A percentile compares a stretch with the other conserved stretches of the same genome.
These are phyloP conservation scores for Ctenomys sociabilis DNA, from an alignment of 2,113 vertebrate species.

Conservation along the genomic window DNA sequence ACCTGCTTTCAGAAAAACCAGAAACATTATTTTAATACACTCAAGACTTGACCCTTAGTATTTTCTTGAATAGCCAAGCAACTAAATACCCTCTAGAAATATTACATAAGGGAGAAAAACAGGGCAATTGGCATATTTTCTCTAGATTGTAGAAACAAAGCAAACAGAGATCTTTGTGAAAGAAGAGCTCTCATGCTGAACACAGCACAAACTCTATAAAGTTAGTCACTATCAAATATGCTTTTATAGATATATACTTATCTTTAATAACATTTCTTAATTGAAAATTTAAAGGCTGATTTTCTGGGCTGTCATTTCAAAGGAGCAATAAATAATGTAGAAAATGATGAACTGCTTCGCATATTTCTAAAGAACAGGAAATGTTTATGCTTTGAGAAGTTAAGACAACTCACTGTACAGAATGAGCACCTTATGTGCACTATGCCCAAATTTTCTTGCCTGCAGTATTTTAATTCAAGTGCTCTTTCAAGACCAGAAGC, in stretches of 20 bases:
- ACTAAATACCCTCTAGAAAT: too few species aligned
- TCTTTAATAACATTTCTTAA: background rate
- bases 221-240: constrained; percentile 62
- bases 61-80: too few species aligned
- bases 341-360: constrained; percentile 94
- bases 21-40: too few species aligned
- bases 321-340: constrained; percentile 91
- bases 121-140: too few species aligned
- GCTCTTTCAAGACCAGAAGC: constrained; percentile 79
- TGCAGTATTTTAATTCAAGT: constrained; percentile 82
- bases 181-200: constrained; percentile 84
- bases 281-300: constrained; percentile 87
- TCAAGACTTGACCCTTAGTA: too few species aligned
- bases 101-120: too few species aligned
- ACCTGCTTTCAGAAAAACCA: too few species aligned
- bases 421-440: constrained; percentile 74
- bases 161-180: constrained; percentile 76
- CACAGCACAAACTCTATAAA: constrained; percentile 95
- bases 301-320: constrained; percentile 88
- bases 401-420: too few species aligned
- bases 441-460: constrained; percentile 95
- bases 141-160: too few species aligned
- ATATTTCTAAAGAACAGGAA: constrained; percentile 88
- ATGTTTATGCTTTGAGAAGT: too few species aligned
- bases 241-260: too few species aligned